phyloP scores from a whole-genome alignment of 2,113 vertebrate species.

The Bubalus kerabau region DNA sequence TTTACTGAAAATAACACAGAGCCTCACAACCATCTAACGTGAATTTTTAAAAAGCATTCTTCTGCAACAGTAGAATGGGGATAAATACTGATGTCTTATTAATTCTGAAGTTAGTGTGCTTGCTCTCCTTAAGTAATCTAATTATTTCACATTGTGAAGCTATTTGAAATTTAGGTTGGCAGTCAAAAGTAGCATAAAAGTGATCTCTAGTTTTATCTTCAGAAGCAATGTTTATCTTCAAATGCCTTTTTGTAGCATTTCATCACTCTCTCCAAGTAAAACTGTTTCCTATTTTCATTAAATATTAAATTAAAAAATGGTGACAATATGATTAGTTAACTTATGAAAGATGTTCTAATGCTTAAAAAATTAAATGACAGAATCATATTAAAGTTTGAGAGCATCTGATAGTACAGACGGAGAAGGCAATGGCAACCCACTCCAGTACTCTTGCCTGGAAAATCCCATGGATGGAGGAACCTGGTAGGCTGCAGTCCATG shows the following conservation, averaged over 20 bases:
- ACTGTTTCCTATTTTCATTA: background rate
- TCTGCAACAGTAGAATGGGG: no score
- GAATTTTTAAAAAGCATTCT: background rate
- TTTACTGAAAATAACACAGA: background rate
- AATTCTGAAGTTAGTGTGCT: background rate
- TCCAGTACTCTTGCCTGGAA: no score
- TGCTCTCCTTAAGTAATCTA: background rate
- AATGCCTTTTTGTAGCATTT: background rate
- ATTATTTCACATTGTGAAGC: background rate
- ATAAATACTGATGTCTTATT: no score
- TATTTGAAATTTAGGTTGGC: background rate
- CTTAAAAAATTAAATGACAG: background rate
- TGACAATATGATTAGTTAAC: background rate
- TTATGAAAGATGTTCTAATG: background rate
- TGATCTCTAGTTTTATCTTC: background rate
- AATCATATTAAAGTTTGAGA: background rate
- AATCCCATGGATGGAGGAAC: no score
- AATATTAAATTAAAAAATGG: background rate
- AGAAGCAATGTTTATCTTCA: background rate
- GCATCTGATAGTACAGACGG: background rate
- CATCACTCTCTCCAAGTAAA: background rate
- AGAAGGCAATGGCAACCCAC: no score
- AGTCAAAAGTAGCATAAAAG: background rate
- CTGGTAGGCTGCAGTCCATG: no score
- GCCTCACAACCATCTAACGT: background rate